Base-by-base conservation (phyloP, 1,140 invertebrate genomes). In the Caerostris darwini region DNA sequence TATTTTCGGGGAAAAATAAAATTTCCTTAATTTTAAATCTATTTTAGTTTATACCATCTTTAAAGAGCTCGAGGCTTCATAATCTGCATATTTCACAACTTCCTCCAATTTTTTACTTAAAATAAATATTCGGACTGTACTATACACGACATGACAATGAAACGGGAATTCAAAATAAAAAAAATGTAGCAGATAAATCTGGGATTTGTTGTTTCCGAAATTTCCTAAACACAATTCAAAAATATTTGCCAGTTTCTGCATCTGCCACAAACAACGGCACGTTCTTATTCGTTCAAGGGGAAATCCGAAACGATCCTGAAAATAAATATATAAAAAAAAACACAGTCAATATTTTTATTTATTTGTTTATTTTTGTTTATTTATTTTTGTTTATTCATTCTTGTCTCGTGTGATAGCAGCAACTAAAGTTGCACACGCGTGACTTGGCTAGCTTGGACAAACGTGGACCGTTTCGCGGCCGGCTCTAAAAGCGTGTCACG, bases 401-500 rank as follows among this genome's bases (percentile, higher is more conserved):
- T 87, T 87, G 61, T 83, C 82, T 81, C n/a, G 8, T 61, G 19
- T 34, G 58, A 34, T 58, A 58, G 64, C 85, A 87, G 85, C 85
- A 64, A 87, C 58, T 87, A 87, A 87, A 87, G 58, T 19, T 34
- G 71, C 50, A 17, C 53, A 58, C 85, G 58, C 58, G 85, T 87
- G 85, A 87, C 85, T 87, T 64, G 57, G 58, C 57, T 58, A 59
- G 34, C 58, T 87, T 34, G 34, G 85, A n/a, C n/a, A n/a, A n/a
- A n/a, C n/a, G n/a, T n/a, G n/a, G n/a, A n/a, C n/a, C n/a, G 67
- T 71, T 90, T 90, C 58, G 56, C 19, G 88, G 61, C 88, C 88
- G 71, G 34, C 67, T 90, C 53, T 53, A 69, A 90, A 90, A 71
- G 53, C 88, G 67, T 90, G 88, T 90, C 88, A 90, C 88, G 64